Evolutionary conservation across 1,140 invertebrate species (phyloP), one percentile per base, ranked within the genome.

Genomic region (Sarcophaga bullata): DNA sequence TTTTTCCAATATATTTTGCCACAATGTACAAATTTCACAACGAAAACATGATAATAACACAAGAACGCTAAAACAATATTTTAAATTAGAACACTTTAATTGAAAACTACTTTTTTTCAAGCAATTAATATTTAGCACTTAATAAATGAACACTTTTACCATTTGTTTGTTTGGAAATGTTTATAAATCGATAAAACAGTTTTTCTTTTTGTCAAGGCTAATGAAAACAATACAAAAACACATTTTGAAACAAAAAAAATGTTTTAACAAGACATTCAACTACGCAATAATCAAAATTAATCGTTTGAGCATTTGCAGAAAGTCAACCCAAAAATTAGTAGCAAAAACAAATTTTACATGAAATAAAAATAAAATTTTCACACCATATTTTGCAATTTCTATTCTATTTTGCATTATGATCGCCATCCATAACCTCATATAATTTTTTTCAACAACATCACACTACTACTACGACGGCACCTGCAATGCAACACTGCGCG

Each of bases 401-500:
- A 2, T 37, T 68, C n/a, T 19, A 25, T 17, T 68, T n/a, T 68
- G n/a, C 19, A 10, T 8, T 68, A 19, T 68, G 62, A 68, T 68
- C 17, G 62, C 19, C 62, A 52, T 52, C 48, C 75, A 78, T 78
- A 78, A 78, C 75, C 75, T 78, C 49, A 76, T 47, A 76, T 17
- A 37, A 37, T 15, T 46, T 73, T 73, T 25, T 73, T 73, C 19
- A 47, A 13, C 73, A 15, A 52, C 73, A 46, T 47, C 19, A 10
- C 73, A 46, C 25, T 46, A 73, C 73, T 46, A 73, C 73, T 73
- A 49, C 75, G 75, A 78, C 48, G 75, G 50, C 75, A 78, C 75
- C 75, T 78, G 75, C 75, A 78, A 78, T 78, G 75, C 75, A 78
- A 78, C 75, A 78, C 75, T 78, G 75, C 75, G 48, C 47, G 47